These are phyloP conservation scores for Eucidaris tribuloides DNA, from an alignment of 35 echinoderm and acorn worm genomes.

Conservation along the genomic window DNA sequence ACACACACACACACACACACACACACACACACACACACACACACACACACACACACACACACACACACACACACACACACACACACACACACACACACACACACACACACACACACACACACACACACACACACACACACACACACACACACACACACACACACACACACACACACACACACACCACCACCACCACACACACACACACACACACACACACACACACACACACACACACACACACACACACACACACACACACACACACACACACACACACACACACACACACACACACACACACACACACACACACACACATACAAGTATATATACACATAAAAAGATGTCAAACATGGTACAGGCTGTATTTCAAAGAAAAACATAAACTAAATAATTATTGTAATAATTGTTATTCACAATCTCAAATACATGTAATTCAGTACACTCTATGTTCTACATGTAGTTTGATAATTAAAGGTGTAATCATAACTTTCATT, in stretches of 20 bases:
- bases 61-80: not conserved
- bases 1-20: not conserved
- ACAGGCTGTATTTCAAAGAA: not conserved
- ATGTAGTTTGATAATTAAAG: no score
- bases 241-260: not conserved
- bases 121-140: not conserved
- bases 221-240: not conserved
- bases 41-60: not conserved
- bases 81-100: not conserved
- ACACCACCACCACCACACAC: no score
- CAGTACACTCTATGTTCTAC: no score
- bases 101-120: not conserved
- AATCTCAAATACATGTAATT: not conserved
- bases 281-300: not conserved
- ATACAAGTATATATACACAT: no score
- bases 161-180: not conserved
- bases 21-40: not conserved
- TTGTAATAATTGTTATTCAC: not conserved
- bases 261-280: not conserved
- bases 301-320: no score
- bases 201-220: not conserved
- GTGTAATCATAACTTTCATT: no score
- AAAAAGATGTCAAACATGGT: not conserved
- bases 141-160: not conserved
- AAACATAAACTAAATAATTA: not conserved